Evolutionary conservation across 2,888 invertebrate species (phyloP), one percentile per base, ranked within the genome.

Genomic region (Chymomyza amoena): DNA sequence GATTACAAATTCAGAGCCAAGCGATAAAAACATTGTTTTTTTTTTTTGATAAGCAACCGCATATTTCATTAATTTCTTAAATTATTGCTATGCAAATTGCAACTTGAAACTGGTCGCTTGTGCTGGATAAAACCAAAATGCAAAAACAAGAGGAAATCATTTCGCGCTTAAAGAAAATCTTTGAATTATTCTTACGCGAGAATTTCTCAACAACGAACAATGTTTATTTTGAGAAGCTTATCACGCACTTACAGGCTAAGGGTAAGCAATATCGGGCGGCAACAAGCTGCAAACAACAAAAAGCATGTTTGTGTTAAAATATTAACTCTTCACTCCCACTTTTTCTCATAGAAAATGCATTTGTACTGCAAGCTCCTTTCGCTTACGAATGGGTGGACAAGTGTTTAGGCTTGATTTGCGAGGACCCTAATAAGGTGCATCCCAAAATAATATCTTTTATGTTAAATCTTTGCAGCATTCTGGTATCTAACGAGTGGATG

Each of bases 141-240:
- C 83, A 87, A 63, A 83, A 79, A 32, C 83, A 86, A 69, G 85
- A 87, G 62, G 80, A 87, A 75, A 73, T 89, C 61, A 76, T 81
- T 39, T 63, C 77, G 54, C 88, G 89, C 59, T 78, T 90, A 50
- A 81, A 84, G 52, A 69, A 76, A 52, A 87, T 91, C 20, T 84
- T 91, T 28, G 88, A 89, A 66, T 72, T 81, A 72, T 90, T 91
- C 69, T 72, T 91, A 50, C 77, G 78, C 36, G 81, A 81, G 54
- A 89, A 90, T 71, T 89, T 90, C 76, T 77, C 80, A 56, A 86
- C 83, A 60, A 88, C 86, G 13, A 90, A 94, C 89, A 94, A 93
- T 90, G 94, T 94, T 79, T 95, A 95, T 89, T 93, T 94, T 72
- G 95, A 95, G 88, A 93, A 93, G 78, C 92, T 95, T 60, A 92